Conservation (phyloP, 2,113 vertebrate genomes). For the Chroicocephalus ridibundus region DNA sequence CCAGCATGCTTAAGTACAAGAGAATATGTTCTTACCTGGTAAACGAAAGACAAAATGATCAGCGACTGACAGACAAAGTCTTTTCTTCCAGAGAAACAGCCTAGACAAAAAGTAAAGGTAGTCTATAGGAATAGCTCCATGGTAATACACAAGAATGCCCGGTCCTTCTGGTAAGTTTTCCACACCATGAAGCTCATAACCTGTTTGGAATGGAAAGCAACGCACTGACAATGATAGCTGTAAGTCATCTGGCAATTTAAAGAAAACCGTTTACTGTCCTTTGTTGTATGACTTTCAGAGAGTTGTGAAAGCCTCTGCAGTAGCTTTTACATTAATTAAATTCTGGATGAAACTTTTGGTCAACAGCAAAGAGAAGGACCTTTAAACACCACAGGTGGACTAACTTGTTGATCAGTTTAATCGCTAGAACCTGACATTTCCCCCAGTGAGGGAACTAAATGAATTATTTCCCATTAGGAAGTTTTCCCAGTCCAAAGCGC, state of each 20-base stretch:
- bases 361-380: not conserved
- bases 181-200: conserved; percentile 79
- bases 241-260: not conserved
- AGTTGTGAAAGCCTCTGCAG: not conserved
- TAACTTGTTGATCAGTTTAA: not conserved
- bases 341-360: not conserved
- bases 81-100: conserved; percentile 88
- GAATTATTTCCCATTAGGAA: not conserved
- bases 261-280: not conserved
- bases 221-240: not conserved
- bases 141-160: conserved; percentile 93
- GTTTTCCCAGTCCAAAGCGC: not conserved
- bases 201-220: conserved; percentile 63
- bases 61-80: conserved; percentile 89
- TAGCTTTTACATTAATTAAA: not conserved
- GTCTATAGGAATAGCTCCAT: conserved; percentile 93
- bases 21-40: conserved; percentile 68
- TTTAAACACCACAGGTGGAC: not conserved
- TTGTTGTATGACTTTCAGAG: not conserved
- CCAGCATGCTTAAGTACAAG: not conserved
- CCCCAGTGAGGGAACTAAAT: not conserved
- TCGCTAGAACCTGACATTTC: not conserved
- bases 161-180: conserved; percentile 83
- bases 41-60: conserved; percentile 87
- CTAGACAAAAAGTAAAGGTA: conserved; percentile 93